Conservation (phyloP, 2,888 invertebrate genomes). For the Deroplatys truncata region DNA sequence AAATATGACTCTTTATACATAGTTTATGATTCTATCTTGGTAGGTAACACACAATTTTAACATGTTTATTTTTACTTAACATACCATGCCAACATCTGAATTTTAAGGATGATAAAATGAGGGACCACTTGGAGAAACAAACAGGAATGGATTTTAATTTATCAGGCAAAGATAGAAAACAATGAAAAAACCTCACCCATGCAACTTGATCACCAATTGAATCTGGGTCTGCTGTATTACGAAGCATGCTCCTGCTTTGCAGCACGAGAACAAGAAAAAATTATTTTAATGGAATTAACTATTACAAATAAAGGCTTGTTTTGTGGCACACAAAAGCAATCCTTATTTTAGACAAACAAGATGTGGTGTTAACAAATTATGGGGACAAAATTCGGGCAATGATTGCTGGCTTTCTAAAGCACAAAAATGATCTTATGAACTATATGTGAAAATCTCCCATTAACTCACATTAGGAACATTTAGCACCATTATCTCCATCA, state of each 20-base stretch:
- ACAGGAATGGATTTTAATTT: background rate
- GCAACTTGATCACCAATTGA: background rate
- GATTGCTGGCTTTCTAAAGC: too few relatives aligned
- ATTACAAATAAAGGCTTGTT: background rate
- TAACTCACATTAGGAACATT: too few relatives aligned
- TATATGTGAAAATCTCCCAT: too few relatives aligned
- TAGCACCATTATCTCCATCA: too few relatives aligned
- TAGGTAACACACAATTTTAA: background rate
- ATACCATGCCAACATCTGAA: background rate
- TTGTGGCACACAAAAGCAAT: background rate
- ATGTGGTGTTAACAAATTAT: too few relatives aligned
- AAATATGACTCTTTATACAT: background rate
- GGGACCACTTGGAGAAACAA: background rate
- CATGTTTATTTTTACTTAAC: background rate
- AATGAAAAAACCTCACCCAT: background rate
- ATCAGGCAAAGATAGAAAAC: background rate
- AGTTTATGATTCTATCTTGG: background rate
- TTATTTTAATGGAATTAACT: background rate
- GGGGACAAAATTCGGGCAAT: too few relatives aligned
- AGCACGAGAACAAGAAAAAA: background rate
- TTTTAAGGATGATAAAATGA: background rate
- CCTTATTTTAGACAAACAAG: too few relatives aligned
- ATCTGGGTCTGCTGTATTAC: background rate
- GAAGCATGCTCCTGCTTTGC: background rate
- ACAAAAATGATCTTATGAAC: too few relatives aligned